A percentile compares a stretch with the other conserved stretches of the same genome.
These are phyloP conservation scores for Typhlichthys subterraneus DNA, from an alignment of 2,797 vertebrate species.

Conservation along the genomic window DNA sequence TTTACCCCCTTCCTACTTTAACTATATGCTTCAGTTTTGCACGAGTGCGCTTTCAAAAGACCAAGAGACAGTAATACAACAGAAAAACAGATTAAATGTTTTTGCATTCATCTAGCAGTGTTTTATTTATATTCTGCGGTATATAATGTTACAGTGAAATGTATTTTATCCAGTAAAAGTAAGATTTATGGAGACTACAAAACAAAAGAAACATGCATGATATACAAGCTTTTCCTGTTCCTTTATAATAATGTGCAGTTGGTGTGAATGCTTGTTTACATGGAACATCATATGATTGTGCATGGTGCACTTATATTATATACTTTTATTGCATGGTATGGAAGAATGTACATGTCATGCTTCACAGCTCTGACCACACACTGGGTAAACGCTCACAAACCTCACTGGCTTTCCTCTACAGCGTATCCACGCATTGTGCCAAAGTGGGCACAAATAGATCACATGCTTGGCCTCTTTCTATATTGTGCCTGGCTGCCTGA, in stretches of 20 bases:
- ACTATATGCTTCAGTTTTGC: conserved; percentile 42
- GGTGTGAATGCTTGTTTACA: no score
- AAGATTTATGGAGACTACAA: background rate
- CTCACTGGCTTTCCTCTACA: background rate
- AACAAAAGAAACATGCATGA: background rate
- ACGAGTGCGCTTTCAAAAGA: conserved; percentile 20
- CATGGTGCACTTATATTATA: no score
- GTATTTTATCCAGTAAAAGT: conserved; percentile 4
- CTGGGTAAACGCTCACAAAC: no score
- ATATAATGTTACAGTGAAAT: background rate
- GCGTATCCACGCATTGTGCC: background rate
- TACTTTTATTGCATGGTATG: no score
- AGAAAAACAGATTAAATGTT: conserved; percentile 15
- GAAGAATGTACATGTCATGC: no score
- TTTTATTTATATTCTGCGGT: conserved; percentile 8
- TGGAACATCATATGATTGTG: no score
- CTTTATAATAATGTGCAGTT: no score
- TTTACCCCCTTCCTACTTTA: conserved; percentile 45
- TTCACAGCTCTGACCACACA: background rate
- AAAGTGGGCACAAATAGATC: background rate
- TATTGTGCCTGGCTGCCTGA: background rate
- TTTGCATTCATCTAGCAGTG: conserved; percentile 3
- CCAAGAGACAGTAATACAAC: conserved; percentile 20
- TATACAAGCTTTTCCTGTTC: no score
- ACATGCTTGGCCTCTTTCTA: background rate